A percentile compares a stretch with the other conserved stretches of the same genome.
Conservation (phyloP, 2,888 invertebrate species). For the Aporophyla nigra region DNA sequence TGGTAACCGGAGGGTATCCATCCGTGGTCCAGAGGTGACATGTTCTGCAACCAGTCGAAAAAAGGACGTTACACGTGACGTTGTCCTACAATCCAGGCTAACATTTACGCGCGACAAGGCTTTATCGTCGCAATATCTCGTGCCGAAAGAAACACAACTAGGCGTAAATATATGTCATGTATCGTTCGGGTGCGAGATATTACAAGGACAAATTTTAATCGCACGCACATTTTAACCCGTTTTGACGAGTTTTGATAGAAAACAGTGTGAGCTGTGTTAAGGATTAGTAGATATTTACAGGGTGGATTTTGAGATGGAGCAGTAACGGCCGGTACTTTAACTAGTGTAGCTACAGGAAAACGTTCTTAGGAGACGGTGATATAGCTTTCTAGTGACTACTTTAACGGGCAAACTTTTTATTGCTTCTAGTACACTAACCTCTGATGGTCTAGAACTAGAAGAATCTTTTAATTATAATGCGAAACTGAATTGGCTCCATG, state of each 20-base stretch:
- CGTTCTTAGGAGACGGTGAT: not conserved
- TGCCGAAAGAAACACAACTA: not conserved
- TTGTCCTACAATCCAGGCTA: slow-evolving; percentile 1
- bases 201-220: not conserved
- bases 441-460: not conserved
- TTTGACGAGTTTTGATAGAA: slow-evolving; percentile 51
- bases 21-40: slow-evolving; percentile 92
- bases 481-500: not conserved
- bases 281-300: slow-evolving; percentile 1
- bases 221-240: slow-evolving; percentile 9
- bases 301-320: not conserved
- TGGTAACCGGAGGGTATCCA: slow-evolving; percentile 91
- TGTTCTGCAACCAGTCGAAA: slow-evolving; percentile 83
- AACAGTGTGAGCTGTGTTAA: slow-evolving; percentile 64
- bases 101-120: slow-evolving; percentile 16
- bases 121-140: slow-evolving; percentile 4
- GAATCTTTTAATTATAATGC: not conserved
- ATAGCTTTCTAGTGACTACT: too few species aligned
- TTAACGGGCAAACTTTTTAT: not conserved
- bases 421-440: not conserved
- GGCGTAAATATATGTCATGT: not conserved
- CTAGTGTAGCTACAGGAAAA: not conserved
- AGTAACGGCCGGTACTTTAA: not conserved
- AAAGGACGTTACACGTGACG: slow-evolving; percentile 5
- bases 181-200: not conserved